A percentile compares a stretch with the other conserved stretches of the same genome.
phyloP scores from a whole-genome alignment of 2,888 invertebrate genomes.

The Xestia c-nigrum region DNA sequence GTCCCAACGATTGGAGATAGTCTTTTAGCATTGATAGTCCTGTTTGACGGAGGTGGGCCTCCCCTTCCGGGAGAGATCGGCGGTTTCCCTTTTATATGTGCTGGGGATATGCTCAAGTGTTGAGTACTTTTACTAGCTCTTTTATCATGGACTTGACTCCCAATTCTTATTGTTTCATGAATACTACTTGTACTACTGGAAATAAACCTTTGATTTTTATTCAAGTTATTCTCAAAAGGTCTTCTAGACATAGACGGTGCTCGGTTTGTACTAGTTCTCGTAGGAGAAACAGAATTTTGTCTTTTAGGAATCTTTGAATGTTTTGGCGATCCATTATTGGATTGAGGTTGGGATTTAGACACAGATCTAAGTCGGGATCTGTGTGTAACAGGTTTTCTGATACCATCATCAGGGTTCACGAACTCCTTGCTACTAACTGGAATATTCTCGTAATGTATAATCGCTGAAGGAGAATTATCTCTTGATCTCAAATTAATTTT shows the following conservation, averaged over 20 bases:
- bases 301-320: constrained; percentile 88
- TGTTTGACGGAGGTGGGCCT: constrained; percentile 88
- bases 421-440: constrained; percentile 75
- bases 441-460: constrained; percentile 80
- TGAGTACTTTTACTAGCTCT: constrained; percentile 85
- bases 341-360: constrained; percentile 87
- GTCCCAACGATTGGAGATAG: constrained; percentile 89
- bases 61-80: constrained; percentile 87
- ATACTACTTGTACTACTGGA: constrained; percentile 89
- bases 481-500: constrained; percentile 84
- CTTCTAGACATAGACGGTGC: constrained; percentile 73
- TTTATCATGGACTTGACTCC: constrained; percentile 84
- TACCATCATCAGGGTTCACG: constrained; percentile 76
- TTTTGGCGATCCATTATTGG: constrained; percentile 87
- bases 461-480: constrained; percentile 86
- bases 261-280: constrained; percentile 71
- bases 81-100: constrained; percentile 86
- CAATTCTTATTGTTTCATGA: constrained; percentile 85
- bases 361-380: constrained; percentile 81
- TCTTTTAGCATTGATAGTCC: constrained; percentile 85
- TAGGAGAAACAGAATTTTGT: constrained; percentile 86
- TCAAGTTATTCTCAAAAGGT: constrained; percentile 77
- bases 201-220: constrained; percentile 83
- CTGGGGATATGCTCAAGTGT: constrained; percentile 80
- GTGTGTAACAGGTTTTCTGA: constrained; percentile 79